These are phyloP conservation scores for Leptoclinus maculatus DNA, from an alignment of 2,797 vertebrate species.

Conservation along the genomic window DNA sequence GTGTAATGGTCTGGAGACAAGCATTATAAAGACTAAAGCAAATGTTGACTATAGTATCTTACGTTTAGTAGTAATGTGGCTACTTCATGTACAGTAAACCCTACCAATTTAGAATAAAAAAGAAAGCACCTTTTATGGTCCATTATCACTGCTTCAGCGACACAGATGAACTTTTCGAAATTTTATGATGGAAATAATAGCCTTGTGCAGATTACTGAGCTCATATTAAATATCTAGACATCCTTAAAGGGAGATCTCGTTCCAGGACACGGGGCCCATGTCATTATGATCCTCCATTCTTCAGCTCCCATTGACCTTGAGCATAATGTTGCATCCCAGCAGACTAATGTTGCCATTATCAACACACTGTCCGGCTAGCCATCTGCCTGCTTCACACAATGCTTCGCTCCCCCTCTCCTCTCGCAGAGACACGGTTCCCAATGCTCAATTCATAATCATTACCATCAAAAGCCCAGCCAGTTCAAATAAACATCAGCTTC, in stretches of 20 bases:
- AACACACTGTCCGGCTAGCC: conserved; percentile 75
- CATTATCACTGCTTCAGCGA: conserved; percentile 56
- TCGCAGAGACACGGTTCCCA: conserved; percentile 57
- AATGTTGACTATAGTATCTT: conserved; percentile 24
- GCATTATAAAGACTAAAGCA: conserved; percentile 12
- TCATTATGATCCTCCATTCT: conserved; percentile 73
- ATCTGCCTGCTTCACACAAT: conserved; percentile 75
- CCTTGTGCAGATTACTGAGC: conserved; percentile 47
- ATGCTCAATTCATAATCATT: conserved; percentile 80
- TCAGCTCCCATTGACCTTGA: conserved; percentile 81
- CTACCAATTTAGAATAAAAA: conserved; percentile 38
- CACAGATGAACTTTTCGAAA: conserved; percentile 55
- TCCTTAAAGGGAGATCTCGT: conserved; percentile 66
- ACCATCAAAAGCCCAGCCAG: conserved; percentile 73
- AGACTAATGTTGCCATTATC: conserved; percentile 82
- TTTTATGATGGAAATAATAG: conserved; percentile 47
- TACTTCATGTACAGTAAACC: conserved; percentile 8
- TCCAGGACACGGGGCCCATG: conserved; percentile 59
- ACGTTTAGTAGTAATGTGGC: conserved; percentile 15
- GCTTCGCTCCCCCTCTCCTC: conserved; percentile 42
- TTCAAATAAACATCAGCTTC: conserved; percentile 76
- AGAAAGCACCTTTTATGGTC: conserved; percentile 40
- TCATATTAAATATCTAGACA: conserved; percentile 57
- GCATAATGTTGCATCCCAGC: conserved; percentile 79
- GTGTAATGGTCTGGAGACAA: conserved; percentile 19